Evolutionary conservation across 2,888 invertebrate genomes (phyloP), one percentile per base, ranked within the genome.

Genomic region (Drosophila merina): DNA sequence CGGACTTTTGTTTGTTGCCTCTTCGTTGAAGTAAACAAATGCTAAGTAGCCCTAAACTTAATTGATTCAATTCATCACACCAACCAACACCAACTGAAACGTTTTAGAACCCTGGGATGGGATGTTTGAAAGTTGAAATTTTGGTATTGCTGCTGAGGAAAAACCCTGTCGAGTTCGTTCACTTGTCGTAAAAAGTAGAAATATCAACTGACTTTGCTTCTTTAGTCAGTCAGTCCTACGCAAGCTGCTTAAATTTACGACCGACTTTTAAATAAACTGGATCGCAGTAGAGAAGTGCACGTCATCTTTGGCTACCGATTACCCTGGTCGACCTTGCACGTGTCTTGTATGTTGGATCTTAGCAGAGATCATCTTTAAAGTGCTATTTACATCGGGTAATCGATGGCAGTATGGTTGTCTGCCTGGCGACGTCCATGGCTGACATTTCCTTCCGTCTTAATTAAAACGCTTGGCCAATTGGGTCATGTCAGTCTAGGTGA

Each of bases 111-210:
- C 14, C 52, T 38, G 36, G 45, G 44, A 26, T 38, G 36, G 45
- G 44, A 26, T 71, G 75, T 57, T 82, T 71, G 75, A 87, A 83
- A 82, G 86, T 82, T 83, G 82, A 76, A 63, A 60, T 87, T 81
- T 86, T 64, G 85, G 63, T 67, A 75, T 82, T 75, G n/a, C n/a
- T 77, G 44, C 68, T 48, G 49, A 67, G 62, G 50, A 52, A 50
- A 71, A 73, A 75, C 72, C 71, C 73, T 6, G 55, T 45, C 14
- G 7, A 47, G 73, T 64, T 72, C 66, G 55, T 72, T 72, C 64
- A 72, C 72, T 72, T 55, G 31, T 36, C 64, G 31, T 51, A 69
- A 69, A 69, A 48, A 52, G 9, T 52, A 64, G 75, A 75, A 72
- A 86, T 66, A 60, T 51, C 67, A 77, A 67, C 33, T 54, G 67